Base-by-base conservation (phyloP, 2,113 vertebrate species). In the Neoarius graeffei region DNA sequence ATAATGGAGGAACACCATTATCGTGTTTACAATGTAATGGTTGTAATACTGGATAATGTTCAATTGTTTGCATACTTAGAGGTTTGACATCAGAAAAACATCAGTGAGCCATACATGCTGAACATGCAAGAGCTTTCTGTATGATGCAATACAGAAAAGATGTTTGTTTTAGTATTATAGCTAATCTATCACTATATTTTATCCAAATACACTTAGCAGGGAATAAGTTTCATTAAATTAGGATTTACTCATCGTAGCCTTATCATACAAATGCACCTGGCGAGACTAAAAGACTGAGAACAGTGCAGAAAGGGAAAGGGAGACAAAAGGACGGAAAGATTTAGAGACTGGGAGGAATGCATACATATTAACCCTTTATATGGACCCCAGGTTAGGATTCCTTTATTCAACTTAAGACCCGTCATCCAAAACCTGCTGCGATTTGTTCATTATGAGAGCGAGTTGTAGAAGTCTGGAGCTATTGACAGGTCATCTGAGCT, bases 261-360 rank as follows among this genome's bases (percentile, higher is more conserved):
- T 71, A 83, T 60, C 25, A 17, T 8, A 60, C 66, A 71, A 7
- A 87, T 74, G 35, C 8, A 69, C 42, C 56, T 81, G 62, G 66
- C 19, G 23, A 67, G 42, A 87, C 23, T 25, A 69, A 60, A 60
- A 87, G 57, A 54, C 27, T 64, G 59, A 71, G 25, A 83, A 57
- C 60, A 77, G 35, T 76, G 27, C 60, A 57, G 42, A 35, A 59
- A 56, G n/a, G 57, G 17, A 82, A 64, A 81, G 48, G 77, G 48
- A 85, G 25, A 85, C 59, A 77, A 7, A 60, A 54, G 30, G 42
- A n/a, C 57, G 84, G 30, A 77, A 60, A 57, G 7, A 84, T 20
- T 79, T 6, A 79, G 71, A 73, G 20, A 87, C 19, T 77, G 30
- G 57, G 10, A 59, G 20, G 19, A 62, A 62, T 82, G 80, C 10